Conservation (phyloP, 2,113 vertebrate species). For the Myotis lucifugus region DNA sequence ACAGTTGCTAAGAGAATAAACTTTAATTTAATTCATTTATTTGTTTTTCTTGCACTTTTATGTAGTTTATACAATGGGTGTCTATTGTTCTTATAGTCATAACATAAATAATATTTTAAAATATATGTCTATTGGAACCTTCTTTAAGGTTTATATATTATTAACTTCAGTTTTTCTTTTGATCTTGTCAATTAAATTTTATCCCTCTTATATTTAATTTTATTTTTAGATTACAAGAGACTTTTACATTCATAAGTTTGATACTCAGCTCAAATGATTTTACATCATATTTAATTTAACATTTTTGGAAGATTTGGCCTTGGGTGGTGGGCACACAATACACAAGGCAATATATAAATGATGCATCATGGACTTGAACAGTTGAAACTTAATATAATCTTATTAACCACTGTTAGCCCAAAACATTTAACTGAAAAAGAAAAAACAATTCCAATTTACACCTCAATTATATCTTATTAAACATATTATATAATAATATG, state of each 20-base stretch:
- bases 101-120: neutral
- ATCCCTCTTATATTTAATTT: neutral
- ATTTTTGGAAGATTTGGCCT: neutral
- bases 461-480: slow-evolving; percentile 30
- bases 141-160: neutral
- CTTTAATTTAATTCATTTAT: neutral
- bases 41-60: neutral
- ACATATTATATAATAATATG: neutral
- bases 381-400: neutral
- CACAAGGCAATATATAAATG: neutral
- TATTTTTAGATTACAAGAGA: slow-evolving; percentile 2
- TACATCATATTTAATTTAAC: neutral
- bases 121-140: neutral
- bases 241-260: neutral
- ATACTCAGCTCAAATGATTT: neutral
- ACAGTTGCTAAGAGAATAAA: neutral
- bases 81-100: neutral
- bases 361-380: neutral
- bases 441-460: slow-evolving; percentile 10
- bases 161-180: neutral
- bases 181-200: neutral
- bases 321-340: neutral
- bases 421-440: neutral
- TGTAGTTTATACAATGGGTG: neutral
- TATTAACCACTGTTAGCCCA: neutral